Evolutionary conservation across 1,140 invertebrate genomes (phyloP).

Genomic region (Orussus abietinus): DNA sequence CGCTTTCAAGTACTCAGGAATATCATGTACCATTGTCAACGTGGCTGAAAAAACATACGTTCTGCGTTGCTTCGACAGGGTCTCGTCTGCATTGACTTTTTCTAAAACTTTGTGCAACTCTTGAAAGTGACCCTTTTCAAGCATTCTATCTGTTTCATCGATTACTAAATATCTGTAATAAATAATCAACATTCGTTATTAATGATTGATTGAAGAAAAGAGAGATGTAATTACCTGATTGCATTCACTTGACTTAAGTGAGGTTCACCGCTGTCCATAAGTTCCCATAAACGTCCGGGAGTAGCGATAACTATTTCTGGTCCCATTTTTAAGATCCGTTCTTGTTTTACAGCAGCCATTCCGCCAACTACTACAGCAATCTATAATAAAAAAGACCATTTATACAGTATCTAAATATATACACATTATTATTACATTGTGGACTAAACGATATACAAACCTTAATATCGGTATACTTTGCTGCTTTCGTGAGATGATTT

Average conservation of each 20-base stretch:
- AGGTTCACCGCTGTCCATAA: constrained; percentile 73
- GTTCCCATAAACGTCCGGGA: constrained; percentile 92
- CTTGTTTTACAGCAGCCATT: constrained; percentile 87
- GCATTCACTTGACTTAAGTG: constrained; percentile 69
- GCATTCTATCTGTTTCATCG: constrained; percentile 98
- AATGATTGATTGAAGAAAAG: constrained; percentile 2
- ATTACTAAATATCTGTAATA: constrained; percentile 77
- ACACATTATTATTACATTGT: constrained; percentile 7
- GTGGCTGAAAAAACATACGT: constrained; percentile 98
- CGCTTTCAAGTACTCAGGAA: constrained; percentile 70
- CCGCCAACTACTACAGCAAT: constrained; percentile 85
- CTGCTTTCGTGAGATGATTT: constrained; percentile 75
- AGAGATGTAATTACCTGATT: constrained; percentile 58
- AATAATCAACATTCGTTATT: constrained; percentile 17
- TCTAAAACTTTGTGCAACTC: constrained; percentile 83
- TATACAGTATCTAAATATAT: constrained; percentile 9
- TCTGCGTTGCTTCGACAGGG: constrained; percentile 65
- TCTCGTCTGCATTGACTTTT: constrained; percentile 69
- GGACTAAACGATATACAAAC: constrained; percentile 34
- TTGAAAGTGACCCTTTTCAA: constrained; percentile 94
- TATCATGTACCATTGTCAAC: constrained; percentile 82
- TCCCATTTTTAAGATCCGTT: constrained; percentile 72
- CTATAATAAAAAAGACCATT: constrained; percentile 17
- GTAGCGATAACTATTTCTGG: constrained; percentile 96
- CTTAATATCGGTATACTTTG: constrained; percentile 75